These are phyloP conservation scores for Acipenser ruthenus DNA, from an alignment of 2,797 vertebrate genomes.

Conservation along the genomic window DNA sequence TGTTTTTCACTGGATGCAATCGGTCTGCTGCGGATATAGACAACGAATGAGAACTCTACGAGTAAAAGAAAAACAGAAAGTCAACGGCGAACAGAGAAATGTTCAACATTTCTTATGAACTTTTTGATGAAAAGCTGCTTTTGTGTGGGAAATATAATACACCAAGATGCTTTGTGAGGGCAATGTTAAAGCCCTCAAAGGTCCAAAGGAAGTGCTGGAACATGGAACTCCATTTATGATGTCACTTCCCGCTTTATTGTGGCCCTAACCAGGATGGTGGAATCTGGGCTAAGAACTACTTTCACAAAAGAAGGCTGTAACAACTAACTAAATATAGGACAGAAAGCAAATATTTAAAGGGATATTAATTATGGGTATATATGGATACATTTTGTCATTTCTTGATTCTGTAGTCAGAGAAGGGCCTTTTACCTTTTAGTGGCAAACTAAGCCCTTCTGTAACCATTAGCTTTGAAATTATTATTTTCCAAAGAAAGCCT, in stretches of 20 bases:
- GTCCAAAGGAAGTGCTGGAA: conserved; percentile 21
- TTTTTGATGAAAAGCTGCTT: not conserved
- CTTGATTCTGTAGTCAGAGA: conserved; percentile 52
- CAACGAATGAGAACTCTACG: not conserved
- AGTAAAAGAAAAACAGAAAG: not conserved
- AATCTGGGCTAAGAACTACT: conserved; percentile 11
- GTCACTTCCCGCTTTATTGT: conserved; percentile 28
- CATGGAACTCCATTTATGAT: conserved; percentile 24
- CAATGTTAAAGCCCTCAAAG: conserved; percentile 1
- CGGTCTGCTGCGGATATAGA: not conserved
- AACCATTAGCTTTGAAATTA: conserved; percentile 55
- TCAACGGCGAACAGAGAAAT: not conserved
- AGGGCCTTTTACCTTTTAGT: conserved; percentile 4
- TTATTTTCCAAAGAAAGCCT: conserved; percentile 53
- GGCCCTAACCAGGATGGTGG: conserved; percentile 19
- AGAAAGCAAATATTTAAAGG: conserved; percentile 55
- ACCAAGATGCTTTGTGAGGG: conserved; percentile 20
- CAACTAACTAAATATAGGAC: conserved; percentile 36
- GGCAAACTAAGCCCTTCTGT: not conserved
- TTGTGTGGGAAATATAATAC: conserved; percentile 18
- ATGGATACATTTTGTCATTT: conserved; percentile 60
- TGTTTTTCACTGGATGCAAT: conserved; percentile 2
- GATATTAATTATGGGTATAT: conserved; percentile 49
- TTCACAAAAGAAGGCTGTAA: conserved; percentile 25
- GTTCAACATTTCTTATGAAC: not conserved